These are phyloP conservation scores for Bos indicus DNA, from an alignment of 2,113 vertebrate genomes.

Conservation along the genomic window DNA sequence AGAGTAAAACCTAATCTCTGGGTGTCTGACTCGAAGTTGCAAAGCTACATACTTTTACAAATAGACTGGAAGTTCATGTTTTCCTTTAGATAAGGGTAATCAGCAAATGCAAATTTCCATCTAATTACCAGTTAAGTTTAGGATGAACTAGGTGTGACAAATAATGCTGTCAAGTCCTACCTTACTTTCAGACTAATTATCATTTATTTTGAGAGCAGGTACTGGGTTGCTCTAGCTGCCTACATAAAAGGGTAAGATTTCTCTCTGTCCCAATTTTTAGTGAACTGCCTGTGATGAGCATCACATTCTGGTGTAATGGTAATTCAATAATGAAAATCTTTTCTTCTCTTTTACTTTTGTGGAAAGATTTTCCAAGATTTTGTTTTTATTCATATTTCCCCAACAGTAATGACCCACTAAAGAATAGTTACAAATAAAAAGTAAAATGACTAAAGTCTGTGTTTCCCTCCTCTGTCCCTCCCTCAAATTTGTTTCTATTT, in stretches of 20 bases:
- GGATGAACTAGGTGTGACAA: not conserved
- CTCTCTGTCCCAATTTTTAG: not conserved
- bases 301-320: not conserved
- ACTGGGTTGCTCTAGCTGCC: not conserved
- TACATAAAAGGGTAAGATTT: not conserved
- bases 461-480: not conserved
- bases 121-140: not conserved
- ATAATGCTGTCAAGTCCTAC: not conserved
- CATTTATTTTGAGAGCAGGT: not conserved
- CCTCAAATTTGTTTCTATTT: not conserved
- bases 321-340: not conserved
- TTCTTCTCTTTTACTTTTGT: not conserved
- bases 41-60: not conserved
- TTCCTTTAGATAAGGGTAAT: not conserved
- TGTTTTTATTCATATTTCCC: not conserved
- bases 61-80: not conserved
- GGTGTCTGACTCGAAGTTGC: not conserved
- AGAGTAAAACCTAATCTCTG: not conserved
- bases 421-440: not conserved
- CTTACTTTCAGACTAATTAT: not conserved
- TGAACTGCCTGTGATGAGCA: not conserved
- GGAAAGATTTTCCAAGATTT: not conserved
- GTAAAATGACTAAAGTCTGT: not conserved
- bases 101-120: not conserved
- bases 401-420: not conserved